A percentile compares a stretch with the other conserved stretches of the same genome.
Evolutionary conservation across 1,140 invertebrate species (phyloP).

Genomic region (Neuroterus valhalla): DNA sequence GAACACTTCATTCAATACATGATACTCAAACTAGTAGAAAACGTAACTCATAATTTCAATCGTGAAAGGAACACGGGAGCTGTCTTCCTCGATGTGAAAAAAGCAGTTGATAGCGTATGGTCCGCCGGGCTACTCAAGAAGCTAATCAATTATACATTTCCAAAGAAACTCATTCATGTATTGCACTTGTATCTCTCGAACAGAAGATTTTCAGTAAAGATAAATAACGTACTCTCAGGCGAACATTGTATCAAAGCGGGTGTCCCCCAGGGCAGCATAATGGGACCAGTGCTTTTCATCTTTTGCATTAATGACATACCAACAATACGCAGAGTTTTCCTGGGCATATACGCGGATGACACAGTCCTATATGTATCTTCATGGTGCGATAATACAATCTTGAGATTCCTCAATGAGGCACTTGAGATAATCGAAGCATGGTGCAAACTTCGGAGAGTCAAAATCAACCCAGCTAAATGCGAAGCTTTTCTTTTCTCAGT

Average conservation of each 20-base stretch:
- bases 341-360: too few species aligned
- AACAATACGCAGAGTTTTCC: neutral
- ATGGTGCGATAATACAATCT: too few species aligned
- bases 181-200: neutral
- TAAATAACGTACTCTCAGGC: neutral
- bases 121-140: neutral
- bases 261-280: neutral
- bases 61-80: too few species aligned
- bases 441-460: too few species aligned
- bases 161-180: neutral
- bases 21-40: too few species aligned
- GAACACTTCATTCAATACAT: too few species aligned
- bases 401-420: too few species aligned
- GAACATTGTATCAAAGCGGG: neutral
- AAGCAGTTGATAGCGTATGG: neutral
- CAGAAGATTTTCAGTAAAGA: neutral
- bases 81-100: neutral
- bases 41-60: too few species aligned
- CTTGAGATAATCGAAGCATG: too few species aligned
- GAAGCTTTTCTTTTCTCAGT: too few species aligned
- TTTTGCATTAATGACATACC: neutral
- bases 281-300: neutral
- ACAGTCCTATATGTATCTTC: too few species aligned
- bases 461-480: too few species aligned
- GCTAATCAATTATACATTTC: neutral